A percentile compares a stretch with the other conserved stretches of the same genome.
Conservation (phyloP, 2,797 vertebrate genomes). For the Lycodopsis pacificus region DNA sequence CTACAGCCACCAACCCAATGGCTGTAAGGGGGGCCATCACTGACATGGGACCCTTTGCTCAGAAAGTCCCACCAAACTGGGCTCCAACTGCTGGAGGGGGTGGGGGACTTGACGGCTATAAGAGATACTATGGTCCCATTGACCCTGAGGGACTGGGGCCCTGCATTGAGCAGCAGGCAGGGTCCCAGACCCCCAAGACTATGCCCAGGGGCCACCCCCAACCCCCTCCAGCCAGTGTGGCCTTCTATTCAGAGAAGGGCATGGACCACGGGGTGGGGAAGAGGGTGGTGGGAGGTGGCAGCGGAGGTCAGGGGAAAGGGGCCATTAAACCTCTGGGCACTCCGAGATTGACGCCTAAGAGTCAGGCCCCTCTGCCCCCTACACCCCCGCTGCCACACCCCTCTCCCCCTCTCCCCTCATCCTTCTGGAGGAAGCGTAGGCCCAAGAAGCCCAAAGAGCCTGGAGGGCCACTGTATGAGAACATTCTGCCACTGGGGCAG, state of each 20-base stretch:
- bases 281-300: slow-evolving; percentile 85
- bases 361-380: slow-evolving; percentile 87
- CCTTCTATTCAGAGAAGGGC: slow-evolving; percentile 87
- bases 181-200: slow-evolving; percentile 89
- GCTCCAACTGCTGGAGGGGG: slow-evolving; percentile 79
- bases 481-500: slow-evolving; percentile 85
- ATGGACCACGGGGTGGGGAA: slow-evolving; percentile 87
- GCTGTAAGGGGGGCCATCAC: slow-evolving; percentile 77
- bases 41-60: slow-evolving; percentile 85
- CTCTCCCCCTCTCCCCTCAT: slow-evolving; percentile 92
- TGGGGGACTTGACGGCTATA: slow-evolving; percentile 91
- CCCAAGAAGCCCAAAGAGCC: slow-evolving; percentile 92
- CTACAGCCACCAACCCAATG: slow-evolving; percentile 80
- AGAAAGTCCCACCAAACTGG: slow-evolving; percentile 85
- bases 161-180: slow-evolving; percentile 87
- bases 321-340: slow-evolving; percentile 85
- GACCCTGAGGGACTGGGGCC: slow-evolving; percentile 92
- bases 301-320: slow-evolving; percentile 88
- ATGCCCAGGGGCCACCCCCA: slow-evolving; percentile 85
- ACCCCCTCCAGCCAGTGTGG: slow-evolving; percentile 84
- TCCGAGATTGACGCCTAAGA: slow-evolving; percentile 85
- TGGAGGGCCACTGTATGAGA: slow-evolving; percentile 87
- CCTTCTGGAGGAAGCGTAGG: slow-evolving; percentile 88
- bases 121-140: slow-evolving; percentile 94
- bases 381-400: slow-evolving; percentile 90